These are phyloP conservation scores for Caloenas nicobarica DNA, from an alignment of 2,113 vertebrate genomes.

Conservation along the genomic window DNA sequence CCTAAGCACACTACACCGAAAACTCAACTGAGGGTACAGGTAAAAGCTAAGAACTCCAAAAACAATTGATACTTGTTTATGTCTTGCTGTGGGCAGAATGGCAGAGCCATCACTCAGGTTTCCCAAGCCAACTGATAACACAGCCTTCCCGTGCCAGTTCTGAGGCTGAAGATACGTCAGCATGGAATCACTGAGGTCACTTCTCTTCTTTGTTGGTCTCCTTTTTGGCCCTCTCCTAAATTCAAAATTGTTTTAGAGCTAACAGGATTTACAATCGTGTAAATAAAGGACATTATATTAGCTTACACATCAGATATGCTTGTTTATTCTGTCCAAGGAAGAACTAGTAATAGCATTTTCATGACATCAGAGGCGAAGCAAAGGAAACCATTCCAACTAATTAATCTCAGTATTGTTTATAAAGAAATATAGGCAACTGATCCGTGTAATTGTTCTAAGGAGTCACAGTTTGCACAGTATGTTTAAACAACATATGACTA, in stretches of 20 bases:
- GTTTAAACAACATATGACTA: slow-evolving; percentile 16
- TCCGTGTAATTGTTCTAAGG: slow-evolving; percentile 59
- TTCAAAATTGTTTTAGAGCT: slow-evolving; percentile 61
- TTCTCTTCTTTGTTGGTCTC: slow-evolving; percentile 64
- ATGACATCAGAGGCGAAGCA: slow-evolving; percentile 72
- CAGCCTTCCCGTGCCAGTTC: slow-evolving; percentile 50
- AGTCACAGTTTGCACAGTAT: slow-evolving; percentile 65
- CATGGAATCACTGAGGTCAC: slow-evolving; percentile 36
- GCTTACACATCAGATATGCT: slow-evolving; percentile 61
- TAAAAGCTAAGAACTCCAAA: not conserved
- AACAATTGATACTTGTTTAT: slow-evolving; percentile 55
- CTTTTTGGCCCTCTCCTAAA: slow-evolving; percentile 45
- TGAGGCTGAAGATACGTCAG: slow-evolving; percentile 53
- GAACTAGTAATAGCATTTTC: slow-evolving; percentile 67
- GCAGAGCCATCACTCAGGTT: slow-evolving; percentile 33
- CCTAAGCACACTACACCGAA: not conserved
- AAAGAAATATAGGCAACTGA: slow-evolving; percentile 52
- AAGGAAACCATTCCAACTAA: slow-evolving; percentile 70
- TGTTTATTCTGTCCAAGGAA: slow-evolving; percentile 72
- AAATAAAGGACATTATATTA: slow-evolving; percentile 70
- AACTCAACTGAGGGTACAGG: not conserved
- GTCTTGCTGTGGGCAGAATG: not conserved
- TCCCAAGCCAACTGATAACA: slow-evolving; percentile 55
- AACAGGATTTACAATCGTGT: slow-evolving; percentile 64
- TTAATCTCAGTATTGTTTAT: slow-evolving; percentile 70